Evolutionary conservation across 2,888 invertebrate species (phyloP).

Genomic region (Phengaris alcon): DNA sequence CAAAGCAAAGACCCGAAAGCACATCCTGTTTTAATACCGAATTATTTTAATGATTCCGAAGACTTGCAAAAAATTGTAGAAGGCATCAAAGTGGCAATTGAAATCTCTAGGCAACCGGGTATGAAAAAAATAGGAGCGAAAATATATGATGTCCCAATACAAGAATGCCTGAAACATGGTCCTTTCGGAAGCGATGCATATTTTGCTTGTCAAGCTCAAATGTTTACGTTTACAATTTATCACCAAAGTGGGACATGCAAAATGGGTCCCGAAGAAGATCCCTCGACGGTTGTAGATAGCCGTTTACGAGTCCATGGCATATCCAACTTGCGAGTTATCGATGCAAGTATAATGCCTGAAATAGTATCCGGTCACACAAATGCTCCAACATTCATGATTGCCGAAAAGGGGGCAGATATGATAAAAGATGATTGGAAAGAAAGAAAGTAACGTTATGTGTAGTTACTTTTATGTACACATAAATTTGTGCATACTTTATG

Average conservation of each 20-base stretch:
- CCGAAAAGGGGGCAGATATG: slow-evolving; percentile 87
- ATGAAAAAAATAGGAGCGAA: slow-evolving; percentile 79
- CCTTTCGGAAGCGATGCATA: slow-evolving; percentile 83
- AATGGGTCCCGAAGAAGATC: slow-evolving; percentile 80
- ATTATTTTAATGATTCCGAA: slow-evolving; percentile 83
- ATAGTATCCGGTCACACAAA: slow-evolving; percentile 88
- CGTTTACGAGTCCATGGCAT: slow-evolving; percentile 83
- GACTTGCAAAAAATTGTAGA: slow-evolving; percentile 83
- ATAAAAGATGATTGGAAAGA: slow-evolving; percentile 79
- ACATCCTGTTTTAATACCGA: slow-evolving; percentile 87
- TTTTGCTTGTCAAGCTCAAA: slow-evolving; percentile 83
- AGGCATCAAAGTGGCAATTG: slow-evolving; percentile 80
- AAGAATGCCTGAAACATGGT: slow-evolving; percentile 77
- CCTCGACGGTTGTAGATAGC: slow-evolving; percentile 82
- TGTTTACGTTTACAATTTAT: slow-evolving; percentile 84
- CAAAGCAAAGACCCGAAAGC: slow-evolving; percentile 84
- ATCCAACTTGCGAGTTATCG: slow-evolving; percentile 84
- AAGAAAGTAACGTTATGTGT: slow-evolving; percentile 34
- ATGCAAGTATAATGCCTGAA: slow-evolving; percentile 89
- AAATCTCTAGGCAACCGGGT: slow-evolving; percentile 79
- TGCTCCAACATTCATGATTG: slow-evolving; percentile 88
- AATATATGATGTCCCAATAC: slow-evolving; percentile 80
- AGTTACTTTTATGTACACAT: neutral
- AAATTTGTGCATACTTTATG: too few relatives aligned
- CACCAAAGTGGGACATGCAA: slow-evolving; percentile 84